These are phyloP conservation scores for Cordylochernes scorpioides DNA, from an alignment of 2,888 invertebrate genomes.

Conservation along the genomic window DNA sequence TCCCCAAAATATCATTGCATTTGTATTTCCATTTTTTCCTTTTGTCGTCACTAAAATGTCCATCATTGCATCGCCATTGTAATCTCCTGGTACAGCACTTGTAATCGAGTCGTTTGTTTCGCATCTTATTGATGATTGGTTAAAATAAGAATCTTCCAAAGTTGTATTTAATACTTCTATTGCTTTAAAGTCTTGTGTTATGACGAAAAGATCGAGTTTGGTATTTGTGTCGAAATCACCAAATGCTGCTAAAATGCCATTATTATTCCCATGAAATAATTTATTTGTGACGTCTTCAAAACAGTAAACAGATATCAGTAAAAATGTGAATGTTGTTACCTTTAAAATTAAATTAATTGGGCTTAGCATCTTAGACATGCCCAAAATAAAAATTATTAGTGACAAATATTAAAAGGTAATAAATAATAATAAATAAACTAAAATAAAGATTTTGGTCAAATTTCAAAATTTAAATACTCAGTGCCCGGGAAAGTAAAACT, in stretches of 20 bases:
- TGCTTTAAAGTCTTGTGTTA: constrained; percentile 33
- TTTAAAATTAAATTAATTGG: too few species aligned
- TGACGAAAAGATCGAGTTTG: constrained; percentile 63
- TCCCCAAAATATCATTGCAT: constrained; percentile 13
- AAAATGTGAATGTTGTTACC: too few species aligned
- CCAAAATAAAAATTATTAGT: too few species aligned
- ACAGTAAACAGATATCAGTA: too few species aligned
- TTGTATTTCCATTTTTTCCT: background rate
- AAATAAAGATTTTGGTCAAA: too few species aligned
- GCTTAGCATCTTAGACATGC: too few species aligned
- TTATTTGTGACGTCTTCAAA: too few species aligned
- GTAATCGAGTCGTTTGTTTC: constrained; percentile 6
- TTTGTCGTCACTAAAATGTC: constrained; percentile 42
- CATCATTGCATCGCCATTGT: constrained; percentile 81
- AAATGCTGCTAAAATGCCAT: constrained; percentile 61
- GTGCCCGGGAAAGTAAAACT: too few species aligned
- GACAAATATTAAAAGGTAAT: too few species aligned
- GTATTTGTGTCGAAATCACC: constrained; percentile 90
- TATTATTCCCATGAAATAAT: too few species aligned
- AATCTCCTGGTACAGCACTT: constrained; percentile 63
- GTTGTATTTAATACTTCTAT: constrained; percentile 44
- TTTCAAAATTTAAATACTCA: too few species aligned
- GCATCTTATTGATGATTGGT: constrained; percentile 27
- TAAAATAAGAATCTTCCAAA: constrained; percentile 37
- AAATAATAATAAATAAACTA: too few species aligned